These are phyloP conservation scores for Ophioninae sp. DNA, from an alignment of 2,888 invertebrate genomes.

Conservation along the genomic window DNA sequence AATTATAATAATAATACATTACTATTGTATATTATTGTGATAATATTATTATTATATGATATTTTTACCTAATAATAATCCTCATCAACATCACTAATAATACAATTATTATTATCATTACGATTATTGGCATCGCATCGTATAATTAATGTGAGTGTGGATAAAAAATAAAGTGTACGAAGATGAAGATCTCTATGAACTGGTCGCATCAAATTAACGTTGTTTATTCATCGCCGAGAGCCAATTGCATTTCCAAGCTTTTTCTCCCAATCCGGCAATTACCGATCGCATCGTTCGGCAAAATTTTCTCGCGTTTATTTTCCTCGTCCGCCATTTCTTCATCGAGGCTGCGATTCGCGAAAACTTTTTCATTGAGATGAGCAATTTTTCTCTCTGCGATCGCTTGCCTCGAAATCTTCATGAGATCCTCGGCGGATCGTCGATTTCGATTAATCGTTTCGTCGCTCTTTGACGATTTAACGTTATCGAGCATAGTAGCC, in stretches of 20 bases:
- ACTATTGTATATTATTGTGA: too few species aligned
- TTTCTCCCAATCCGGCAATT: slow-evolving; percentile 54
- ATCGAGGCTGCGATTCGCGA: neutral
- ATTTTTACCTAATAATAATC: too few species aligned
- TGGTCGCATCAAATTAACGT: slow-evolving; percentile 57
- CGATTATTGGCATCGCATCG: slow-evolving; percentile 64
- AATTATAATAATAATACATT: slow-evolving; percentile 30
- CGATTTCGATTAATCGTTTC: slow-evolving; percentile 61
- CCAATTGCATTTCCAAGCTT: slow-evolving; percentile 69
- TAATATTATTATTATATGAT: too few species aligned
- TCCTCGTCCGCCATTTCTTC: neutral
- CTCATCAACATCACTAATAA: neutral
- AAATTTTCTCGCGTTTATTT: neutral
- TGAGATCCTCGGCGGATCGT: slow-evolving; percentile 63
- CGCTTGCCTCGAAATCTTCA: slow-evolving; percentile 56
- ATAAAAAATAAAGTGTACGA: slow-evolving; percentile 72
- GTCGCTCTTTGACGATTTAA: slow-evolving; percentile 60
- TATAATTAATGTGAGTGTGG: slow-evolving; percentile 74
- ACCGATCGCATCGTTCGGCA: slow-evolving; percentile 16
- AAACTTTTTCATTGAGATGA: neutral
- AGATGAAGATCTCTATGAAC: slow-evolving; percentile 64
- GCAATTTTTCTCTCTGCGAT: slow-evolving; percentile 63
- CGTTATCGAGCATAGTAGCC: slow-evolving; percentile 59
- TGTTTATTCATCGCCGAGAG: slow-evolving; percentile 54
- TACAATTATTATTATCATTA: slow-evolving; percentile 52